phyloP scores from a whole-genome alignment of 2,113 vertebrate genomes.

The Dolichotis patagonum region DNA sequence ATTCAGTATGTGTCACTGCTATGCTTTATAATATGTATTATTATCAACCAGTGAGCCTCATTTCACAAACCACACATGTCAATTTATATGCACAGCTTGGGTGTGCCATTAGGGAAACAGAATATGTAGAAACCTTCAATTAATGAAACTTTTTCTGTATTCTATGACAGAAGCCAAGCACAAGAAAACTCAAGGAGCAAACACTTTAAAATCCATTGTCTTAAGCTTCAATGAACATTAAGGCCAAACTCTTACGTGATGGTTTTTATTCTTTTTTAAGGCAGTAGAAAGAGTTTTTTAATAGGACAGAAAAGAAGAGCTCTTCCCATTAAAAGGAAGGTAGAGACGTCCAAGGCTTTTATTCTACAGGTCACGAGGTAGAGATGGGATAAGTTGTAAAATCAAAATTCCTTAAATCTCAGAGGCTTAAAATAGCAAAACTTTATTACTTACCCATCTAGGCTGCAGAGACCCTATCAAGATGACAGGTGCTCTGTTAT shows the following conservation, averaged over 20 bases:
- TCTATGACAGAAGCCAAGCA: conserved; percentile 53
- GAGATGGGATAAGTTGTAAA: background rate
- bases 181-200: conserved; percentile 23
- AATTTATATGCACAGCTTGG: conserved; percentile 54
- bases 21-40: conserved; percentile 38
- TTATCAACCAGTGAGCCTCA: conserved; percentile 48
- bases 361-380: background rate
- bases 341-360: background rate
- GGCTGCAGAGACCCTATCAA: background rate
- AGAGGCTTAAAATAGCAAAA: background rate
- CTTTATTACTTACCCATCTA: background rate
- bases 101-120: conserved; percentile 22
- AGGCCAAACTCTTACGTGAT: conserved; percentile 9
- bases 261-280: conserved; percentile 40
- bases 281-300: background rate
- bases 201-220: conserved; percentile 63
- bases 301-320: background rate
- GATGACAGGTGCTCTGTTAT: background rate
- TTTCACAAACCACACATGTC: conserved; percentile 49
- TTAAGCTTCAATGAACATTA: conserved; percentile 3
- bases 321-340: background rate
- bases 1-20: conserved; percentile 15
- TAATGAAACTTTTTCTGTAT: conserved; percentile 63
- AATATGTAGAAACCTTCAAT: conserved; percentile 50
- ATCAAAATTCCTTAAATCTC: background rate